phyloP scores from a whole-genome alignment of 2,113 vertebrate species.

The Centropus unirufus region DNA sequence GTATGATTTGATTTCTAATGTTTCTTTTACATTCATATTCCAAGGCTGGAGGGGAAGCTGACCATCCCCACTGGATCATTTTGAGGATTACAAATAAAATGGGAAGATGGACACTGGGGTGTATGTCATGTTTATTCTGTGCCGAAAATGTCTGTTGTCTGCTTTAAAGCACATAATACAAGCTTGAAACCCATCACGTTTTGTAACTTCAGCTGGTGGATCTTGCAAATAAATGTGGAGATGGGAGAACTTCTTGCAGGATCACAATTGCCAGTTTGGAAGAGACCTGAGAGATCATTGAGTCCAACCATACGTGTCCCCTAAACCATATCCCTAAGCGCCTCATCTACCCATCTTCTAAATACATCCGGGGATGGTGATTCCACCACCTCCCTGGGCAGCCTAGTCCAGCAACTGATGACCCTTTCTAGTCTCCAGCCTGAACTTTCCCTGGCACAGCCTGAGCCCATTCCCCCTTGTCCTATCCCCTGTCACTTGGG shows the following conservation, averaged over 20 bases:
- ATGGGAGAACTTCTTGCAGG: not conserved
- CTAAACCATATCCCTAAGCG: too few relatives aligned
- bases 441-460: too few relatives aligned
- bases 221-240: not conserved
- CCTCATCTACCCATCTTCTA: too few relatives aligned
- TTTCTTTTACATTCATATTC: not conserved
- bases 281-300: too few relatives aligned
- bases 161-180: fast-evolving
- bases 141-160: not conserved
- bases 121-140: not conserved
- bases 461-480: too few relatives aligned
- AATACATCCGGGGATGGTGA: too few relatives aligned
- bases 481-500: too few relatives aligned
- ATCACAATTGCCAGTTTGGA: too few relatives aligned
- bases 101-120: not conserved
- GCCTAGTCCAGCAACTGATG: too few relatives aligned
- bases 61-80: not conserved
- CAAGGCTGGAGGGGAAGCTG: not conserved
- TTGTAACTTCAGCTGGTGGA: not conserved
- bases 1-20: not conserved
- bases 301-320: too few relatives aligned
- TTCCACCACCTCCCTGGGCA: too few relatives aligned
- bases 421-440: too few relatives aligned
- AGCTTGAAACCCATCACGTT: fast-evolving
- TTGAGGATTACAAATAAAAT: conserved; percentile 55